Base-by-base conservation (phyloP, 2,797 vertebrate genomes). In the Hippopotamyrus pictus region DNA sequence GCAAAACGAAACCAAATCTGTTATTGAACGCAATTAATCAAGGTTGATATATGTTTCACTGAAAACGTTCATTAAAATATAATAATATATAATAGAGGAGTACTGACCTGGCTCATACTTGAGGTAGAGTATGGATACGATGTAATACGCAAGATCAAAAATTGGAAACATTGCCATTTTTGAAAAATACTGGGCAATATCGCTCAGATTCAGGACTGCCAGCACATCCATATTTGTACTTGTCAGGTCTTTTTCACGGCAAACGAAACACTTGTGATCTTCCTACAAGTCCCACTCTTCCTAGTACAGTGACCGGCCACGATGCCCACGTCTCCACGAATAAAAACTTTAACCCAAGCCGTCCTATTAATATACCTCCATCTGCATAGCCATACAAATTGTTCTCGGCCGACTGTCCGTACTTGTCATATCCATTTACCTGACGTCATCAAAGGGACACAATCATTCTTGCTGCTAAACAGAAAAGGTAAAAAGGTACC, bases 91-190 rank as follows among this genome's bases (percentile, higher is more conserved):
- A 86, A 51, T 51, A 48, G 14, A 51, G 76, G 25, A n/a, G 8
- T 51, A 93, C 97, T 96, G 91, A 99, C 98, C 98, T 94, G 98
- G 97, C 94, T 99, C 98, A 93, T 98, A 98, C 93, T 98, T 99
- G 95, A 99, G 97, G 96, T 99, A 99, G 93, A 99, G 96, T 92
- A 99, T 95, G 91, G 98, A 99, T 91, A 99, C 97, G 92, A 99
- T 97, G 96, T 98, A 99, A 92, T 99, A 99, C 48, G 97, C 98
- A 48, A 99, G 90, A 94, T 99, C 98, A 93, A 99, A 99, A 4
- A 98, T 95, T 0, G 98, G 98, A 95, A 98, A 99, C 93, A 98
- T 96, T 89, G 97, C 97, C 93, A 99, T 95, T 92, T 97, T 96
- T 51, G 98, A 97, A 95, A 99, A 99, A 92, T 96, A 95, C 44